These are phyloP conservation scores for Hestina assimilis DNA, from an alignment of 1,140 invertebrate genomes.

Conservation along the genomic window DNA sequence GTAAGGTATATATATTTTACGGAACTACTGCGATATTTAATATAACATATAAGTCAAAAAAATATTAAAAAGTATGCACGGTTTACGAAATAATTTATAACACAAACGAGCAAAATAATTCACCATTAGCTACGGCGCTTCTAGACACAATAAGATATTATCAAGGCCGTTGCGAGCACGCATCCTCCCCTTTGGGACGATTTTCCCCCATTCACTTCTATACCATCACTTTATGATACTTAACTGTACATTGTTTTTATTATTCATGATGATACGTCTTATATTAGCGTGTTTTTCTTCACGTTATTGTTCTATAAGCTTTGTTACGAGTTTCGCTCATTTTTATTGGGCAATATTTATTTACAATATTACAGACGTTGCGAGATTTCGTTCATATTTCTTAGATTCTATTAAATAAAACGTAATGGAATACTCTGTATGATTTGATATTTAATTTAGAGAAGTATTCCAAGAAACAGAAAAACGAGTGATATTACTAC, in stretches of 20 bases:
- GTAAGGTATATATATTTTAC: no score
- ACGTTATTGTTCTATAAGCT: slow-evolving; percentile 43
- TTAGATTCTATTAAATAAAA: no score
- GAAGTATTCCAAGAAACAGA: no score
- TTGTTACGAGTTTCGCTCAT: slow-evolving; percentile 25
- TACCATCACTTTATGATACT: slow-evolving; percentile 69
- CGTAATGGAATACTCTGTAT: no score
- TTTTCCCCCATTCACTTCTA: slow-evolving; percentile 64
- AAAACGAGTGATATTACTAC: no score
- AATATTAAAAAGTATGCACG: no score
- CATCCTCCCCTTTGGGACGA: slow-evolving; percentile 40
- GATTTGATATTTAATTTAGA: no score
- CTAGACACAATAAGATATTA: slow-evolving; percentile 35
- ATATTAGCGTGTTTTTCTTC: slow-evolving; percentile 59
- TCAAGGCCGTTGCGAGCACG: slow-evolving; percentile 28
- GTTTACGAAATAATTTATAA: slow-evolving; percentile 1
- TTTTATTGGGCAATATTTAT: slow-evolving; percentile 1
- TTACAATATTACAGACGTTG: no score
- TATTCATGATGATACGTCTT: slow-evolving; percentile 67
- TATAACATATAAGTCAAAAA: no score
- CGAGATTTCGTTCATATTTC: no score
- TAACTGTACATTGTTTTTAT: slow-evolving; percentile 62
- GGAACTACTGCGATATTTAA: no score
- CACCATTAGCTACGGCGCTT: slow-evolving; percentile 26
- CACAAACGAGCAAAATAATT: neutral